phyloP scores from a whole-genome alignment of 1,140 invertebrate species.

The Phthorimaea operculella region DNA sequence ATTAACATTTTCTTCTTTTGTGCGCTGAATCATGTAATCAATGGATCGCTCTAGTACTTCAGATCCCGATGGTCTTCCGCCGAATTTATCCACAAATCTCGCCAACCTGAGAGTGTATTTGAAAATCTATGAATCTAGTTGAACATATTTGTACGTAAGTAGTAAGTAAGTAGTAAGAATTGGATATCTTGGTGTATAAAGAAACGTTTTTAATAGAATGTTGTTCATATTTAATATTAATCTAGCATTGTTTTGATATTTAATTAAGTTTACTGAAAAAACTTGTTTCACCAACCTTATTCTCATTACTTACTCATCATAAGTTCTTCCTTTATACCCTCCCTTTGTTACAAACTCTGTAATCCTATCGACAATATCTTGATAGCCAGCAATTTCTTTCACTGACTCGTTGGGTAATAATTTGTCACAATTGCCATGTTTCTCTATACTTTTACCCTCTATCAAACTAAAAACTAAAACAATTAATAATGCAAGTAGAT shows the following conservation, averaged over 20 bases:
- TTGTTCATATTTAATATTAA: too few relatives aligned
- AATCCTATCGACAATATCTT: conserved; percentile 63
- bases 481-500: too few relatives aligned
- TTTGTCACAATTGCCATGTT: conserved; percentile 16
- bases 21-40: conserved; percentile 75
- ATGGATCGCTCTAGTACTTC: conserved; percentile 76
- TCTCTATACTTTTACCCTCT: too few relatives aligned
- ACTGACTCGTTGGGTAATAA: conserved; percentile 30
- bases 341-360: conserved; percentile 67
- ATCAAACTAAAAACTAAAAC: too few relatives aligned
- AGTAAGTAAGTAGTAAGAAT: too few relatives aligned
- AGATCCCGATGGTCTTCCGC: conserved; percentile 74
- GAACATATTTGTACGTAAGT: too few relatives aligned
- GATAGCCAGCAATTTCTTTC: conserved; percentile 68
- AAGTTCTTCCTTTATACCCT: conserved; percentile 69
- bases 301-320: conserved; percentile 45
- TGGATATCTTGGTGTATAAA: too few relatives aligned
- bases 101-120: conserved; percentile 69
- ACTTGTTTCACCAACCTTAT: too few relatives aligned
- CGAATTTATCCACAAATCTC: conserved; percentile 79
- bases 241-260: too few relatives aligned
- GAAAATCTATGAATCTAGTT: too few relatives aligned
- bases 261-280: too few relatives aligned
- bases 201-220: too few relatives aligned
- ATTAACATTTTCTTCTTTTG: conserved; percentile 41